Percentiles rank a stretch among this genome's conserved stretches.
phyloP scores from a whole-genome alignment of 2,797 vertebrate genomes.

The Rhinoraja longicauda region DNA sequence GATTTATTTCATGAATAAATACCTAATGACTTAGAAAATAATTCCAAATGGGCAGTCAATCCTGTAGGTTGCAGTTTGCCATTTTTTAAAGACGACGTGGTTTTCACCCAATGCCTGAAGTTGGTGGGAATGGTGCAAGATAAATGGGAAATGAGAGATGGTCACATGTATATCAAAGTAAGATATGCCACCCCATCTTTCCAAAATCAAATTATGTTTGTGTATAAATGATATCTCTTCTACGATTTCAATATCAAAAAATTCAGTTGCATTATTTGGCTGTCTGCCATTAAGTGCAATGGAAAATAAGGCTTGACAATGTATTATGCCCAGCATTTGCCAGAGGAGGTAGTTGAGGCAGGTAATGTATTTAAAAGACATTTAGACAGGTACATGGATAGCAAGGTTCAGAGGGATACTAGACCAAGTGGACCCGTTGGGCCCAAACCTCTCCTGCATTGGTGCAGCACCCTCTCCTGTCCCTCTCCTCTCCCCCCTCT shows the following conservation, averaged over 20 bases:
- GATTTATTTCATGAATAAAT: too few relatives aligned
- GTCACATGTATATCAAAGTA: not conserved
- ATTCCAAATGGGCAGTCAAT: too few relatives aligned
- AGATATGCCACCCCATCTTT: not conserved
- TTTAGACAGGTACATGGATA: too few relatives aligned
- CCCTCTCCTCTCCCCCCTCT: too few relatives aligned
- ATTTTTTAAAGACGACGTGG: not conserved
- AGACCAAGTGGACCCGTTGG: too few relatives aligned
- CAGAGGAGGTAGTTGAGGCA: not conserved
- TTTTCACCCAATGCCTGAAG: not conserved
- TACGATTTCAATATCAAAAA: not conserved
- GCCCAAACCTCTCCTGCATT: too few relatives aligned
- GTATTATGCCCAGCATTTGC: not conserved
- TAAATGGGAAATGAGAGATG: not conserved
- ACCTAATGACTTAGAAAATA: too few relatives aligned
- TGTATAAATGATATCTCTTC: not conserved
- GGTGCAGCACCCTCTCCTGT: too few relatives aligned
- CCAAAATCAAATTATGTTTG: not conserved
- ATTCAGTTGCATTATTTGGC: not conserved
- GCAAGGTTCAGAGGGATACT: too few relatives aligned
- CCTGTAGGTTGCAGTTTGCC: too few relatives aligned
- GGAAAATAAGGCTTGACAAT: not conserved
- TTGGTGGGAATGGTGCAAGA: not conserved
- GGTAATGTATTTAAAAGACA: too few relatives aligned
- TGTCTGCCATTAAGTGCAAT: not conserved